Percentiles rank a stretch among this genome's conserved stretches.
Conservation (phyloP, 2,113 vertebrate genomes). For the Asarcornis scutulata region DNA sequence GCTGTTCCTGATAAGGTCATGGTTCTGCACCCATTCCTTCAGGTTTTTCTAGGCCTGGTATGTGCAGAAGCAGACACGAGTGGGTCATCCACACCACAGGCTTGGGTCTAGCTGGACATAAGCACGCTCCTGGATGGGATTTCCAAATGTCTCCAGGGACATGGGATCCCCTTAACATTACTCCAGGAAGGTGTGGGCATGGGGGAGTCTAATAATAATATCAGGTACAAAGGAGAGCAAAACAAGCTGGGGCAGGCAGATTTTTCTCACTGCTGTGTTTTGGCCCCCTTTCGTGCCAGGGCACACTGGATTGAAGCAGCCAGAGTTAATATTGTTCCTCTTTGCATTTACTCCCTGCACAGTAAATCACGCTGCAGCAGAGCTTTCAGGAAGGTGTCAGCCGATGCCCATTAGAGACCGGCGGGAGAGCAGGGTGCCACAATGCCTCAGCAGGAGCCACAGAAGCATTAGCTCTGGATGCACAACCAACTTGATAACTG, state of each 20-base stretch:
- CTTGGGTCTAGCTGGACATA: not conserved
- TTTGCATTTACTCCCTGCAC: not conserved
- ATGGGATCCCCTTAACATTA: too few species aligned
- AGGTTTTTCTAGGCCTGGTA: not conserved
- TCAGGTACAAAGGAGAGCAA: not conserved
- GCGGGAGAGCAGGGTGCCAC: not conserved
- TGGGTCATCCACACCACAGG: too few species aligned
- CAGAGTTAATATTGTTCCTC: rapidly evolving
- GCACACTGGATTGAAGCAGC: not conserved
- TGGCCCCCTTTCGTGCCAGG: not conserved
- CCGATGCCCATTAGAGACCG: not conserved
- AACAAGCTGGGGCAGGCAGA: not conserved
- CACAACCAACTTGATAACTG: not conserved
- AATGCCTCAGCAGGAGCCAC: not conserved
- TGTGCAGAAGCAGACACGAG: rapidly evolving
- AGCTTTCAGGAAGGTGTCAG: not conserved
- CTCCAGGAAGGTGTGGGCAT: too few species aligned
- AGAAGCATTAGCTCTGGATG: not conserved
- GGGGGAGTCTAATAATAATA: not conserved
- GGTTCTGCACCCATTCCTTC: rapidly evolving
- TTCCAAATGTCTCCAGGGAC: not conserved
- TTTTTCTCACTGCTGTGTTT: not conserved
- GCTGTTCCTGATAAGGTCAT: not conserved
- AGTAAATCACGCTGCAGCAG: not conserved
- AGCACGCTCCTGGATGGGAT: not conserved